Base-by-base conservation (phyloP, 2,113 vertebrate species). In the Cheilinus undulatus region DNA sequence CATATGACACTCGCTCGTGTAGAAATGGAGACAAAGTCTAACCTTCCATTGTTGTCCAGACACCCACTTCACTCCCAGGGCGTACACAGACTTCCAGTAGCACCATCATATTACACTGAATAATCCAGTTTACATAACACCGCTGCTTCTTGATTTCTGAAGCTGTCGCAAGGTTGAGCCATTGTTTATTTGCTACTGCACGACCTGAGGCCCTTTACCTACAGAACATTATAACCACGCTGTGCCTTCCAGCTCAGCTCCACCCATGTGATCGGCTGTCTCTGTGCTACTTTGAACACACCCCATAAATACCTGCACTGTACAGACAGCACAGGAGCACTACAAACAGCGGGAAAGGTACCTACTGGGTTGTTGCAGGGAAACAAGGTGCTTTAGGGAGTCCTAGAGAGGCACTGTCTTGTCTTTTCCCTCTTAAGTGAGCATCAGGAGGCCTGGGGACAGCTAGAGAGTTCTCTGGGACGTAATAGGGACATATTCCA, bases 401-500 rank as follows among this genome's bases (percentile, higher is more conserved):
- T 86, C 83, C 75, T 42, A 51, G 34, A 74, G 81, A 82, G 82
- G 79, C 69, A 73, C 51, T 57, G 74, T 80, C 83, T 70, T 17
- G 82, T 83, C 76, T 77, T 86, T 69, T 76, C 45, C 66, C 76
- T 74, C 75, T 79, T 80, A 83, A 81, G 82, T 79, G 79, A 85
- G 85, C 82, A 83, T 78, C 86, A 86, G 74, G 67, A 84, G 87
- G 80, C 69, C 76, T 46, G 73, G 61, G 82, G 85, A 89, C 85
- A 86, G 82, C 78, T 78, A 80, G 76, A 84, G 86, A 90, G 87
- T 73, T 84, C 78, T 87, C 45, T 68, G 50, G 57, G 79, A 82
- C 89, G 86, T 86, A 89, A 86, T 80, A 84, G 84, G 85, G 91
- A 92, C 91, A 83, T 91, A 91, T 90, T 94, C 88, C 89, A 91